A percentile compares a stretch with the other conserved stretches of the same genome.
phyloP scores from a whole-genome alignment of 2,888 invertebrate species.

The Conus canariensis region DNA sequence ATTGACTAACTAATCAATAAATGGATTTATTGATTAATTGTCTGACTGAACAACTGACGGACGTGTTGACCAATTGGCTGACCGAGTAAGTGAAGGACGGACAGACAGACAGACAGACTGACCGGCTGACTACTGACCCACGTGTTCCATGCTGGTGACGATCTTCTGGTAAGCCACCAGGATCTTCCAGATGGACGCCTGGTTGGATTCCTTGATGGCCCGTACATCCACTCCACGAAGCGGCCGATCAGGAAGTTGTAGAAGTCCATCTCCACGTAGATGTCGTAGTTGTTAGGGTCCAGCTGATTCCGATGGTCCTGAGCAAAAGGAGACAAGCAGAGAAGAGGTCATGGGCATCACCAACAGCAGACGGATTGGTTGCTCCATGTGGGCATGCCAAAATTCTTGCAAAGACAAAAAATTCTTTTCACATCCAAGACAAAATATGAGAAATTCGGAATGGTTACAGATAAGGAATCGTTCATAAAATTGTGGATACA shows the following conservation, averaged over 20 bases:
- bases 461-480: not conserved
- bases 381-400: too few relatives aligned
- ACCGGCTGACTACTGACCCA: constrained; percentile 80
- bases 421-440: too few relatives aligned
- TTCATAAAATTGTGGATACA: too few relatives aligned
- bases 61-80: not conserved
- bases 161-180: constrained; percentile 93
- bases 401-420: too few relatives aligned
- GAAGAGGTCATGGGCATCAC: too few relatives aligned
- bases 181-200: constrained; percentile 68
- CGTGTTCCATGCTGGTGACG: constrained; percentile 91
- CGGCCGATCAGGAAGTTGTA: constrained; percentile 65
- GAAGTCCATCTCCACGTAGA: constrained; percentile 68
- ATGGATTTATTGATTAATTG: too few relatives aligned
- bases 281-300: constrained; percentile 59
- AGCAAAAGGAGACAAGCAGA: not conserved
- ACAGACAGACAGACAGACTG: not conserved
- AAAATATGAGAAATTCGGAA: too few relatives aligned
- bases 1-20: too few relatives aligned
- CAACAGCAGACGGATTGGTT: too few relatives aligned
- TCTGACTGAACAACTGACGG: too few relatives aligned
- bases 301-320: constrained; percentile 63
- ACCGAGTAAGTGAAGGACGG: not conserved
- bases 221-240: constrained; percentile 69
- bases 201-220: constrained; percentile 68